These are phyloP conservation scores for Seriola quinqueradiata DNA, from an alignment of 2,113 vertebrate species.

Conservation along the genomic window DNA sequence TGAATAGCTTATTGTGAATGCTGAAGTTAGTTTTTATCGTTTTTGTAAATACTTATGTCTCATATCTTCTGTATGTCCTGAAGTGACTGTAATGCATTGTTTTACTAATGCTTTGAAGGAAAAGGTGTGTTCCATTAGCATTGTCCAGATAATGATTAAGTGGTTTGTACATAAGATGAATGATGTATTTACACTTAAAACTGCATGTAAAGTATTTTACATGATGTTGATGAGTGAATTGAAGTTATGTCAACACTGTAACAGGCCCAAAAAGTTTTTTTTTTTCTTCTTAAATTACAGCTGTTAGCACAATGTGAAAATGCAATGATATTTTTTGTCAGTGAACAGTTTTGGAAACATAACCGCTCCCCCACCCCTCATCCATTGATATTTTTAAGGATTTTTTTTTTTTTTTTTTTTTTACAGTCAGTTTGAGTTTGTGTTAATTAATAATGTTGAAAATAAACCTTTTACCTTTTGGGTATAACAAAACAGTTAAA, in stretches of 20 bases:
- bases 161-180: constrained; percentile 15
- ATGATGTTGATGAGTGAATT: background rate
- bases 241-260: background rate
- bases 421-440: constrained; percentile 30
- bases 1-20: constrained; percentile 15
- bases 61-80: constrained; percentile 11
- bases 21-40: background rate
- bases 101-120: constrained; percentile 36
- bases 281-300: background rate
- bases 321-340: background rate
- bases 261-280: background rate
- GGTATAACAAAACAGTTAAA: background rate
- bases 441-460: constrained; percentile 11
- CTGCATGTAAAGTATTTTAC: constrained; percentile 20
- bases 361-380: background rate
- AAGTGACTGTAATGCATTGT: constrained; percentile 3
- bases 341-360: background rate
- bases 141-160: background rate
- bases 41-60: constrained; percentile 49
- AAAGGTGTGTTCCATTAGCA: background rate
- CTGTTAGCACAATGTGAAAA: background rate
- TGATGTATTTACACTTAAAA: background rate
- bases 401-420: background rate
- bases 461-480: constrained; percentile 47
- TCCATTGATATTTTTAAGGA: background rate